These are phyloP conservation scores for Chaetorhynchus papuensis DNA, from an alignment of 2,113 vertebrate genomes.

Conservation along the genomic window DNA sequence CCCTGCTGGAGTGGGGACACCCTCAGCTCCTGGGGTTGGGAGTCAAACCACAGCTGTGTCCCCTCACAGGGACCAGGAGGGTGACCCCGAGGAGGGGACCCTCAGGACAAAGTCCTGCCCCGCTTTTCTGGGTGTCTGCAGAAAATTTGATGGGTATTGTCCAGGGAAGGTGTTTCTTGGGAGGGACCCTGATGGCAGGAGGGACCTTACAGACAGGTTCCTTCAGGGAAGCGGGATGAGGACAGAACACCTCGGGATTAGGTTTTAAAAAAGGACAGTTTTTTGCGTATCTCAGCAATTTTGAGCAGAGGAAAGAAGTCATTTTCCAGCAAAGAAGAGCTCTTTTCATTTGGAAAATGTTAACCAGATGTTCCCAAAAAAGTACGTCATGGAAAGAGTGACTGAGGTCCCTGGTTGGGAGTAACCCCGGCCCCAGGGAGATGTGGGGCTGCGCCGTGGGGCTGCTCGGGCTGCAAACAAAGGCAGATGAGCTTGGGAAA, in stretches of 20 bases:
- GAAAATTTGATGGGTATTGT: rapidly evolving
- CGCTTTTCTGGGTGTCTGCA: background rate
- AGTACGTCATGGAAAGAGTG: background rate
- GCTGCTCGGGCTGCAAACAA: rapidly evolving
- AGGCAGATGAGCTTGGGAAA: background rate
- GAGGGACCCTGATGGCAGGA: too few species aligned
- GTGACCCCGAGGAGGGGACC: background rate
- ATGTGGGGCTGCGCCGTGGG: background rate
- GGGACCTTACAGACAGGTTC: background rate
- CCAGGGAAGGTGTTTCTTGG: background rate
- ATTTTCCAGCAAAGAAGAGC: background rate
- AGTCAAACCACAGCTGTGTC: rapidly evolving
- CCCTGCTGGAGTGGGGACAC: background rate
- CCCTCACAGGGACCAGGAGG: background rate
- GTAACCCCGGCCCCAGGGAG: rapidly evolving
- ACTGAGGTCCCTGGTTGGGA: background rate
- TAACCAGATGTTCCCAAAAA: slow-evolving; percentile 26
- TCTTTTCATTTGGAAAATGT: slow-evolving; percentile 1
- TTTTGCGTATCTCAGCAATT: background rate
- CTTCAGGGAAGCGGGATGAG: background rate
- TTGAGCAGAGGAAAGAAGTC: background rate
- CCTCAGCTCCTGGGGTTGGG: background rate
- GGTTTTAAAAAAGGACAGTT: background rate
- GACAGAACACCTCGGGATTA: background rate
- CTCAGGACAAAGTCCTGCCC: background rate